Evolutionary conservation across 2,113 vertebrate genomes (phyloP), one percentile per base, ranked within the genome.

Genomic region (Muscicapa adusta): DNA sequence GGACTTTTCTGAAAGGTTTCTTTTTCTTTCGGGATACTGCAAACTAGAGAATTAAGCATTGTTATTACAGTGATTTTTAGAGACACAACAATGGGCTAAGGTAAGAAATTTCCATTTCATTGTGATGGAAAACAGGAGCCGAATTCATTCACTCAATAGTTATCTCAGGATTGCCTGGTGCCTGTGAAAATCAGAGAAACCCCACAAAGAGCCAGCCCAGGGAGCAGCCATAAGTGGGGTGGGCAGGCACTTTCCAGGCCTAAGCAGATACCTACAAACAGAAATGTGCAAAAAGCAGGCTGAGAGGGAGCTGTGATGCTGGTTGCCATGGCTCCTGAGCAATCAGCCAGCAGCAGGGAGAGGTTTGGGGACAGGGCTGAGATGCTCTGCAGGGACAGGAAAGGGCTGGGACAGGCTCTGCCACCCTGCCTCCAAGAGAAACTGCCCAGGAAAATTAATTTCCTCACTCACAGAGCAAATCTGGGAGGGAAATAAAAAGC

Each of bases 181-280:
- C 17, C 20, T 40, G 7, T 10, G 51, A 19, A 58, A 89, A 33
- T 26, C 80, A 50, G n/a, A 50, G 48, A 71, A 81, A 88, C 5
- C 63, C 43, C 48, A 26, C 19, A 26, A 29, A 22, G 23, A 36
- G 5, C 18, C 8, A 42, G 73, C 16, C 22, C 61, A 19, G 40
- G 63, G 57, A 61, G n/a, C 7, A 34, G 0, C 23, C 9, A 0
- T 3, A 18, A 22, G 17, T 4, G 14, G 28, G 63, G 9, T 3
- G 48, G n/a, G 68, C 31, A 50, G 68, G 14, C 14, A 51, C 5
- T 28, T 14, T 13, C 57, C 36, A 76, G 40, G 48, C 56, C 53
- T 33, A 0, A 3, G 33, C 43, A 74, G 54, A 48, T 2, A 13
- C 11, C 38, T 28, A 9, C 28, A 8, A 48, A 70, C 1, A 6